A percentile compares a stretch with the other conserved stretches of the same genome.
phyloP scores from a whole-genome alignment of 2,888 invertebrate species.

The Caenorhabditis sp. region DNA sequence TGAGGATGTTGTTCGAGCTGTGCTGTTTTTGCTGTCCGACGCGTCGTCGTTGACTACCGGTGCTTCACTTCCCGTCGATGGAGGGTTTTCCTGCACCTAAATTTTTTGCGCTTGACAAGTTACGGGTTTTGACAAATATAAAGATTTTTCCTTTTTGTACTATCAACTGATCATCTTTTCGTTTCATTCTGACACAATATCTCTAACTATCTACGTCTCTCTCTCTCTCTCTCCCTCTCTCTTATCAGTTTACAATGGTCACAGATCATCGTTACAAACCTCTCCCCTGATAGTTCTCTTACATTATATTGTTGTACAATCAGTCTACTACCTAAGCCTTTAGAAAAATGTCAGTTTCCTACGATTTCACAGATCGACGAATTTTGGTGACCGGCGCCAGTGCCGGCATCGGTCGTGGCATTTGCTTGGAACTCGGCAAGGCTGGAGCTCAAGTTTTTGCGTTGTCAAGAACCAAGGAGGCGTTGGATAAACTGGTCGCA shows the following conservation, averaged over 20 bases:
- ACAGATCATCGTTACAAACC: no score
- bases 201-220: no score
- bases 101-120: no score
- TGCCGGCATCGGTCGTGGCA: constrained; percentile 36
- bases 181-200: no score
- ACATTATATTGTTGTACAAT: no score
- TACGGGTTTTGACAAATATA: no score
- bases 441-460: constrained; percentile 48
- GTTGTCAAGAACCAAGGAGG: constrained; percentile 39
- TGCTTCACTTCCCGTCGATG: constrained; percentile 82
- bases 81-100: constrained; percentile 76
- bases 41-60: constrained; percentile 85
- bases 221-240: no score
- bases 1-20: constrained; percentile 82
- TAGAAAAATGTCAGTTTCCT: constrained; percentile 26
- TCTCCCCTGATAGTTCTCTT: no score
- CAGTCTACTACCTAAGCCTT: no score
- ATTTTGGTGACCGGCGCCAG: constrained; percentile 57
- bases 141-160: no score
- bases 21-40: constrained; percentile 83
- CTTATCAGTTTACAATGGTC: no score
- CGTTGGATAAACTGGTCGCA: constrained; percentile 25
- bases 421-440: constrained; percentile 41
- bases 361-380: constrained; percentile 49
- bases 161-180: no score